Evolutionary conservation across 1,140 invertebrate genomes (phyloP).

Genomic region (Lethrus apterus): DNA sequence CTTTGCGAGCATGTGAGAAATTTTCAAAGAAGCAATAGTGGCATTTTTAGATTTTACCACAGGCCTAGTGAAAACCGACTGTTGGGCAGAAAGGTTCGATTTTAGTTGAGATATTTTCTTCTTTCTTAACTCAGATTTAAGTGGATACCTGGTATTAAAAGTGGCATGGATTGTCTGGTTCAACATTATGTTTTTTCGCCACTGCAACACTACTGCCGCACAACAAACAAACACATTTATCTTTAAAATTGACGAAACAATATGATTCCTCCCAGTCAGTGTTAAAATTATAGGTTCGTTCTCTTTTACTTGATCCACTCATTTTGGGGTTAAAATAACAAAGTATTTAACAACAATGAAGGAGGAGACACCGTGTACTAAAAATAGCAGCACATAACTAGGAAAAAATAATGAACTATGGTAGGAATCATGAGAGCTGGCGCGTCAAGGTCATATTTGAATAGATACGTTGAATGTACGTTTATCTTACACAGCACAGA

Average conservation of each 20-base stretch:
- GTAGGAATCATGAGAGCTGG: too few relatives aligned
- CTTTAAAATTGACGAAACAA: conserved; percentile 18
- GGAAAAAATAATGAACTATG: too few relatives aligned
- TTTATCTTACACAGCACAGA: too few relatives aligned
- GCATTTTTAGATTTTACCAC: conserved; percentile 17
- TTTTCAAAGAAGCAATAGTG: conserved; percentile 26
- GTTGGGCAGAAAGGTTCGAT: conserved; percentile 24
- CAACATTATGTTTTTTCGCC: conserved; percentile 18
- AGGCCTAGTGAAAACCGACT: conserved; percentile 28
- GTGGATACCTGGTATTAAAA: conserved; percentile 18
- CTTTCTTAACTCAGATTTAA: conserved; percentile 32
- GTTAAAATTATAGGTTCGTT: conserved; percentile 12
- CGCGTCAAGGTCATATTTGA: too few relatives aligned
- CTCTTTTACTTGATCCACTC: conserved; percentile 16
- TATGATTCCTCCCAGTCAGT: conserved; percentile 10
- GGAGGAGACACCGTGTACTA: too few relatives aligned
- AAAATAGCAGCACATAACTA: too few relatives aligned
- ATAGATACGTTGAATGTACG: too few relatives aligned
- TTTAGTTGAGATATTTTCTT: conserved; percentile 29
- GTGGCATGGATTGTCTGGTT: too few relatives aligned
- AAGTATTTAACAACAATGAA: too few relatives aligned
- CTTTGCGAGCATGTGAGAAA: conserved; percentile 30
- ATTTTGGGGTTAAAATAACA: too few relatives aligned
- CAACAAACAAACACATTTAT: conserved; percentile 18
- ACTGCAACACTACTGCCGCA: conserved; percentile 15